A percentile compares a stretch with the other conserved stretches of the same genome.
These are phyloP conservation scores for Sphaerodactylus townsendi DNA, from an alignment of 2,113 vertebrate genomes.

Conservation along the genomic window DNA sequence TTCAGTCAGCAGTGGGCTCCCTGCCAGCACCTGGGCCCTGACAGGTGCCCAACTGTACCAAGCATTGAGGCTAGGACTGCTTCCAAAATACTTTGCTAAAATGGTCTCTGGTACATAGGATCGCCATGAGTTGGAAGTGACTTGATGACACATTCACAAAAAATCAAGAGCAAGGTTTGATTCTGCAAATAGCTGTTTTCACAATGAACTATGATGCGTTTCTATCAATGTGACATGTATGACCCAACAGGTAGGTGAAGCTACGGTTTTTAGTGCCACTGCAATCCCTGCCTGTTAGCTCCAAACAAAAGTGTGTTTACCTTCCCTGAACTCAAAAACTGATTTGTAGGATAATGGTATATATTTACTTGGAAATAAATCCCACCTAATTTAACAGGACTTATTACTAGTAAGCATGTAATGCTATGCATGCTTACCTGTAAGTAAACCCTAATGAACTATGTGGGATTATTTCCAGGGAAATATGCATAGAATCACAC, in stretches of 20 bases:
- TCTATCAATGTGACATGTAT: neutral
- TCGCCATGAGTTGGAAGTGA: too few relatives aligned
- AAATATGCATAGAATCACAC: neutral
- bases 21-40: neutral
- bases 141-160: too few relatives aligned
- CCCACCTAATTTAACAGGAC: too few relatives aligned
- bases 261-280: neutral
- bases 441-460: too few relatives aligned
- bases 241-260: neutral
- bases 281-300: neutral
- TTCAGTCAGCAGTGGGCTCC: neutral
- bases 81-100: neutral
- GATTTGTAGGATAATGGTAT: conserved; percentile 13
- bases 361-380: conserved; percentile 24
- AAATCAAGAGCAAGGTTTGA: neutral
- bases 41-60: neutral
- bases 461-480: too few relatives aligned
- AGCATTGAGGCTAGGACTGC: neutral
- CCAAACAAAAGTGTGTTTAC: neutral
- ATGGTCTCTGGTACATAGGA: too few relatives aligned
- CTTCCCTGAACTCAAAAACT: neutral
- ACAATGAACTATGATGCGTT: neutral
- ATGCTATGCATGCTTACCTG: too few relatives aligned
- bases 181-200: neutral
- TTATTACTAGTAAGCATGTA: too few relatives aligned